phyloP scores from a whole-genome alignment of 2,797 vertebrate genomes.

The Pseudocheirus occidentalis region DNA sequence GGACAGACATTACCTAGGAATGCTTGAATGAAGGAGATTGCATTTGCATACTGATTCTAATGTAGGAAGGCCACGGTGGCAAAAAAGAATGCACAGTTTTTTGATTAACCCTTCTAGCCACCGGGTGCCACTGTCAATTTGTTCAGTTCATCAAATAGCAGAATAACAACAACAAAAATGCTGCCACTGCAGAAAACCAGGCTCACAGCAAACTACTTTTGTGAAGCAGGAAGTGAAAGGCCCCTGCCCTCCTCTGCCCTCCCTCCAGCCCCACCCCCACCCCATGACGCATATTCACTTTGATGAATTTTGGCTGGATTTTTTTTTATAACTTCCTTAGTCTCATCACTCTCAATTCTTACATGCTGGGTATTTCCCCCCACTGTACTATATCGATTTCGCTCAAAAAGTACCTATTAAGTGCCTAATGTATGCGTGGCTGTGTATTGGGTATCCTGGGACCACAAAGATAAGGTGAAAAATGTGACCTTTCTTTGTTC shows the following conservation, averaged over 20 bases:
- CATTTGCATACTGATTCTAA: slow-evolving; percentile 53
- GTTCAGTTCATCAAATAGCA: slow-evolving; percentile 60
- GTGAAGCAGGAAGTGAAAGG: slow-evolving; percentile 68
- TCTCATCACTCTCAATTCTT: slow-evolving; percentile 19
- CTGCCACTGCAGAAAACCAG: not conserved
- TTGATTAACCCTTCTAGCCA: slow-evolving; percentile 80
- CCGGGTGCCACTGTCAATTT: slow-evolving; percentile 81
- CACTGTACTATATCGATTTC: not conserved
- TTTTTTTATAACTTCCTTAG: slow-evolving; percentile 57
- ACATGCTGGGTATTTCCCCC: slow-evolving; percentile 42
- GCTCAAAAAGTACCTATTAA: not conserved
- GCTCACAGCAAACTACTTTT: not conserved
- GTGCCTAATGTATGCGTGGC: not conserved
- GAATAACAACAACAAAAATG: slow-evolving; percentile 45
- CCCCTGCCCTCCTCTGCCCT: not conserved
- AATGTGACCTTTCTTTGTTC: slow-evolving; percentile 46
- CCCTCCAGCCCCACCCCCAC: not conserved
- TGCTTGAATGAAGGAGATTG: slow-evolving; percentile 42
- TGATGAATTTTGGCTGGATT: slow-evolving; percentile 38
- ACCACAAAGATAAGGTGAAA: not conserved
- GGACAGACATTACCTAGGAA: slow-evolving; percentile 35
- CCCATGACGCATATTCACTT: slow-evolving; percentile 32
- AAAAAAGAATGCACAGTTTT: slow-evolving; percentile 53
- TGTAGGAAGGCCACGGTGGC: not conserved
- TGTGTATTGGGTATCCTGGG: not conserved